Conservation (phyloP, 2,113 vertebrate genomes). For the Centropus bengalensis region DNA sequence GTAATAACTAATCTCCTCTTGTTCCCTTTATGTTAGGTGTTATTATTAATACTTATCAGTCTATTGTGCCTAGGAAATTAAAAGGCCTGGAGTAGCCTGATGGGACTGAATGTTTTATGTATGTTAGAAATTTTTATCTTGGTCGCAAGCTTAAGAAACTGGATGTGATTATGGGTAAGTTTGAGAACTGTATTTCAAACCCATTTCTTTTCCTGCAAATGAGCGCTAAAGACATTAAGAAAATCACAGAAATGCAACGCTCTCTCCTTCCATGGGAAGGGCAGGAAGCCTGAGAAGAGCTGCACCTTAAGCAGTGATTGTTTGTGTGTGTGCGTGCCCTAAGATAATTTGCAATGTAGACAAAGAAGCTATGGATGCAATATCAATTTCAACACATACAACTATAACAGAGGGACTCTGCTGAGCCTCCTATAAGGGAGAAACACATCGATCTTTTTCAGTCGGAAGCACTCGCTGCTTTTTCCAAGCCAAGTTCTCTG, state of each 20-base stretch:
- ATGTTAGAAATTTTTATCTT: neutral
- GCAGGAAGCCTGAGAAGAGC: neutral
- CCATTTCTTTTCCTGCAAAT: neutral
- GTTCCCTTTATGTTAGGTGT: neutral
- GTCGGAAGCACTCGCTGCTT: neutral
- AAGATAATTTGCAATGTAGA: neutral
- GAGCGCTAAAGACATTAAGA: neutral
- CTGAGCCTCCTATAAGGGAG: neutral
- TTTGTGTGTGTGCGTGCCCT: neutral
- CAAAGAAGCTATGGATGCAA: neutral
- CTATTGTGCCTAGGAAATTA: constrained; percentile 34
- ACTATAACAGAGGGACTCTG: neutral
- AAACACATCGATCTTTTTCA: neutral
- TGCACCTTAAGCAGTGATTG: neutral
- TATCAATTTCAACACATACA: neutral
- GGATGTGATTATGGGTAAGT: neutral
- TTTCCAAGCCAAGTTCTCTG: neutral
- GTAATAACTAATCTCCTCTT: constrained; percentile 15
- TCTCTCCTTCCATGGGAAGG: neutral
- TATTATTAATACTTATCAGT: constrained; percentile 22
- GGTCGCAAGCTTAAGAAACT: neutral
- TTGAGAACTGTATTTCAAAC: neutral
- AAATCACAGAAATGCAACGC: neutral
- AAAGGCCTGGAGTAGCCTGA: neutral
- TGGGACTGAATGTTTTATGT: neutral